Evolutionary conservation across 2,113 vertebrate genomes (phyloP), one percentile per base, ranked within the genome.

Genomic region (Podarcis raffonei): DNA sequence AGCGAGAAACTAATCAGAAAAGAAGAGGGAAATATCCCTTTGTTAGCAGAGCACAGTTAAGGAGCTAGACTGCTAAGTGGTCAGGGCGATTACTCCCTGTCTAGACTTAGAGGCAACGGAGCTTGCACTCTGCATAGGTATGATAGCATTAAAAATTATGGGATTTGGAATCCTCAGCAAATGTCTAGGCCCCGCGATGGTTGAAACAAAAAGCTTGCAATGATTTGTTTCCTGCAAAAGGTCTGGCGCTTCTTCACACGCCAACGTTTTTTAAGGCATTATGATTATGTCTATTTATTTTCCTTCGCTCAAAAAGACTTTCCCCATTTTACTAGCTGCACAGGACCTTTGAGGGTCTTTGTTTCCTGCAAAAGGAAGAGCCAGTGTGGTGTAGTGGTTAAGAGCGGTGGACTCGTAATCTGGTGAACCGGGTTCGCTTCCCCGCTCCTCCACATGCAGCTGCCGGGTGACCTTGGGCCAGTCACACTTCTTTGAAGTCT

Each of bases 1-100:
- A 93, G 75, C 6, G 88, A 89, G 4, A 6, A 65, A 27, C 30
- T 62, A 35, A 90, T n/a, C 78, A 94, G 77, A 66, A 62, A 89
- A 88, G 39, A 66, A 62, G 88, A 86, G 48, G 42, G 80, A 81
- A 90, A 22, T 32, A 15, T 90, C 66, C 32, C 13, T 80, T 89
- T 79, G 65, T 88, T 57, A 84, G 30, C n/a, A 79, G 37, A 53
- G 72, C 84, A 88, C 66, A 20, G 84, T 27, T 85, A 74, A 68
- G 22, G 22, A 89, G 13, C 4, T 76, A 35, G 30, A 84, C 3
- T 83, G 66, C 15, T 75, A 81, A 69, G 1, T 78, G 68, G 48
- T 20, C 35, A 89, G 80, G 69, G 86, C 2, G 6, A 81, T 16
- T 75, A 9, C 30, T 89, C 81, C 74, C 32, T 9, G 88, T 11